phyloP scores from a whole-genome alignment of 2,888 invertebrate species.

The Clistopyga incitator region DNA sequence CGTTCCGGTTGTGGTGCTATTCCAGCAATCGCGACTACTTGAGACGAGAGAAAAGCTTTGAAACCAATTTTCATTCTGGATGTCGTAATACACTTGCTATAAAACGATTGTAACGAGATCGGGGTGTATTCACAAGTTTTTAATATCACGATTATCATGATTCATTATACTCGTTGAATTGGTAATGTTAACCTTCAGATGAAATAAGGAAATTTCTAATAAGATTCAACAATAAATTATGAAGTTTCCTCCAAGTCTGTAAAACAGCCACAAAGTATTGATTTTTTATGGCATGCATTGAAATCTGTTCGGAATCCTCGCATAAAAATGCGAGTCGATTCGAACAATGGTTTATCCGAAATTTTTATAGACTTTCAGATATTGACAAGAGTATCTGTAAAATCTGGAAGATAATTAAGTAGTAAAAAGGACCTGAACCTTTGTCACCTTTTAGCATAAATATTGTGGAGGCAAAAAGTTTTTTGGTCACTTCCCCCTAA shows the following conservation, averaged over 20 bases:
- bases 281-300: too few species aligned
- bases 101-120: constrained; percentile 34
- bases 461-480: too few species aligned
- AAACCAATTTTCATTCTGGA: constrained; percentile 22
- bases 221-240: background rate
- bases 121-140: background rate
- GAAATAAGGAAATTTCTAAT: background rate
- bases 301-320: too few species aligned
- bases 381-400: too few species aligned
- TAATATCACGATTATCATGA: background rate
- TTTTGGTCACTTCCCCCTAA: too few species aligned
- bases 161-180: background rate
- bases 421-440: too few species aligned
- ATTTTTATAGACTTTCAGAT: too few species aligned
- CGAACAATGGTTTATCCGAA: too few species aligned
- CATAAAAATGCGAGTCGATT: too few species aligned
- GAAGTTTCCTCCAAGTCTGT: background rate
- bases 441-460: too few species aligned
- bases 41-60: constrained; percentile 28
- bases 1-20: constrained; percentile 17
- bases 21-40: constrained; percentile 25
- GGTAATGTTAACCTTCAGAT: background rate
- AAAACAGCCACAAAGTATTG: background rate
- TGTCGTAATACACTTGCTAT: constrained; percentile 22
- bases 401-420: too few species aligned